phyloP scores from a whole-genome alignment of 2,113 vertebrate genomes.

The Neogale vison region DNA sequence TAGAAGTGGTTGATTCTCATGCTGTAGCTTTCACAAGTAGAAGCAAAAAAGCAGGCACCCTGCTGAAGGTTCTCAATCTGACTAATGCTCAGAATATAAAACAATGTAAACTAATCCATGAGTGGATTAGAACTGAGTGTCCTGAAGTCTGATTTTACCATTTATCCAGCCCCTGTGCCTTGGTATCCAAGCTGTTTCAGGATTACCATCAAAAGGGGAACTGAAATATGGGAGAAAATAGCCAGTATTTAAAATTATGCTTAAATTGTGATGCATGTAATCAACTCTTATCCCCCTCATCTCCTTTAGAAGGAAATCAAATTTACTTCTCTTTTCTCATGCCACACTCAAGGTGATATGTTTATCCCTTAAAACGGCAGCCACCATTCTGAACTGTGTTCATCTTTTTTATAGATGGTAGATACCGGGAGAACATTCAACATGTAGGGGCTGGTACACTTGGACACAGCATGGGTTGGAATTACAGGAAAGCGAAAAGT shows the following conservation, averaged over 20 bases:
- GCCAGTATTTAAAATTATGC: background rate
- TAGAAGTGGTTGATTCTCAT: background rate
- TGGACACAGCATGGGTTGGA: background rate
- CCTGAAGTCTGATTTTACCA: background rate
- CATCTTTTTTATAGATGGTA: background rate
- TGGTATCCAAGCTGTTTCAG: background rate
- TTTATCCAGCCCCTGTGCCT: background rate
- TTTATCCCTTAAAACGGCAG: background rate
- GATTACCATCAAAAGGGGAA: background rate
- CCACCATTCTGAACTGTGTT: background rate
- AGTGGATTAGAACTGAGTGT: background rate
- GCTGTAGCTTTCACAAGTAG: background rate
- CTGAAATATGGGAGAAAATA: background rate
- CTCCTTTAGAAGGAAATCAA: background rate
- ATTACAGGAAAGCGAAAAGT: background rate
- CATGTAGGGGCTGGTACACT: background rate
- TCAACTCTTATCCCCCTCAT: background rate
- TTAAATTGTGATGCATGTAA: background rate
- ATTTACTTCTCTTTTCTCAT: background rate
- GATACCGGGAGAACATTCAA: rapidly evolving
- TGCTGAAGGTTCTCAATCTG: background rate
- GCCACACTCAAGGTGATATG: background rate
- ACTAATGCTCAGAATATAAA: background rate
- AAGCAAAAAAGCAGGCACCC: background rate
- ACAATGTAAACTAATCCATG: background rate